Conservation (phyloP, 2,888 invertebrate species). For the Galeruca laticollis region DNA sequence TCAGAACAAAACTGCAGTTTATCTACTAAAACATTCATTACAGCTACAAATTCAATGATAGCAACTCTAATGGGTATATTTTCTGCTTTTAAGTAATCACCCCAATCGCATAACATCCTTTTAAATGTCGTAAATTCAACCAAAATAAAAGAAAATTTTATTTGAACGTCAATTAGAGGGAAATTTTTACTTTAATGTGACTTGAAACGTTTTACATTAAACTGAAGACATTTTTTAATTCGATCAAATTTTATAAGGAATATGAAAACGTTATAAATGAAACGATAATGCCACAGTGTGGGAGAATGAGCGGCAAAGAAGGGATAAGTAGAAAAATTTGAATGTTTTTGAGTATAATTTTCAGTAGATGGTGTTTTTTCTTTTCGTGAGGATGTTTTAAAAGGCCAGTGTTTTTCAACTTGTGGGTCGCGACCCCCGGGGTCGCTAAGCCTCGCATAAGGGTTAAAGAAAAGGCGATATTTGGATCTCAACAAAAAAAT, state of each 20-base stretch:
- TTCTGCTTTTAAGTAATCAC: constrained; percentile 43
- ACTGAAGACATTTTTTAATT: constrained; percentile 21
- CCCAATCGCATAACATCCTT: constrained; percentile 39
- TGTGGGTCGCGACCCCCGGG: no score
- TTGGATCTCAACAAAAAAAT: no score
- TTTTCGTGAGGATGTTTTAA: no score
- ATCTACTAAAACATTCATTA: constrained; percentile 34
- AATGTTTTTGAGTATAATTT: no score
- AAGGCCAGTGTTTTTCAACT: no score
- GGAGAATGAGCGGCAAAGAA: no score
- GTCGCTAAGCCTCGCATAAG: no score
- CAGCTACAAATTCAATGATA: constrained; percentile 39
- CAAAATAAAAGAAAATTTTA: constrained; percentile 41
- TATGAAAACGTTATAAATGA: neutral
- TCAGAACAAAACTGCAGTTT: constrained; percentile 15
- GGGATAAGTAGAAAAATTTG: no score
- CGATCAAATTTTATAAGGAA: constrained; percentile 3
- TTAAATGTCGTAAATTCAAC: constrained; percentile 39
- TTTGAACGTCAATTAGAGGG: constrained; percentile 31
- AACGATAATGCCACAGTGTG: no score
- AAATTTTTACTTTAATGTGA: constrained; percentile 35
- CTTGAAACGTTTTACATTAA: constrained; percentile 30
- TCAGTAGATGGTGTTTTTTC: no score
- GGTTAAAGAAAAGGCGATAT: no score
- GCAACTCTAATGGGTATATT: constrained; percentile 41